phyloP scores from a whole-genome alignment of 2,797 vertebrate genomes.

The Champsocephalus esox region DNA sequence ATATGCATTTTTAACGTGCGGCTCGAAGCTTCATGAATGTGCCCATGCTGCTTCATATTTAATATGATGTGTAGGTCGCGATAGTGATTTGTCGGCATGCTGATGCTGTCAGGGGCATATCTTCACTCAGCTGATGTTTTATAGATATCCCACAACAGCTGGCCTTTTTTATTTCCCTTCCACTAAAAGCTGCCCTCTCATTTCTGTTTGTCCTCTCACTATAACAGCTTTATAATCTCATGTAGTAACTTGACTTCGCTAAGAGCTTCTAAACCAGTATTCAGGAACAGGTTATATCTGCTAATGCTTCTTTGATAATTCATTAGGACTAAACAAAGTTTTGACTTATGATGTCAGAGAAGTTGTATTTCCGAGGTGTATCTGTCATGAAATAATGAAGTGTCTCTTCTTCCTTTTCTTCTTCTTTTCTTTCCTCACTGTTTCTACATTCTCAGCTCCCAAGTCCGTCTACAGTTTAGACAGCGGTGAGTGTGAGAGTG shows the following conservation, averaged over 20 bases:
- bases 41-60: constrained; percentile 58
- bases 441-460: constrained; percentile 85
- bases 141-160: constrained; percentile 65
- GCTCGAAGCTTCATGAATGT: constrained; percentile 12
- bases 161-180: constrained; percentile 37
- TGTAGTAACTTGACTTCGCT: background rate
- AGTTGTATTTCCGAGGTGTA: background rate
- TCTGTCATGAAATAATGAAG: background rate
- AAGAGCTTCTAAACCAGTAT: background rate
- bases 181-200: constrained; percentile 1
- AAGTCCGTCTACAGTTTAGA: constrained; percentile 89
- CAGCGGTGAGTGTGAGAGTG: constrained; percentile 94
- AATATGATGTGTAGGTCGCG: constrained; percentile 55
- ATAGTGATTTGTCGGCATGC: constrained; percentile 36
- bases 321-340: background rate
- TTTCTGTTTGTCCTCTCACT: constrained; percentile 5
- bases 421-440: background rate
- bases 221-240: constrained; percentile 5
- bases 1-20: constrained; percentile 55
- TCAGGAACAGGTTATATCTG: background rate
- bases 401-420: background rate
- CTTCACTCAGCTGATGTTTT: constrained; percentile 63
- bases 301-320: background rate
- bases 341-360: background rate
- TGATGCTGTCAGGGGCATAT: constrained; percentile 31